Evolutionary conservation across 2,113 vertebrate species (phyloP), one percentile per base, ranked within the genome.

Genomic region (Shinisaurus crocodilurus): DNA sequence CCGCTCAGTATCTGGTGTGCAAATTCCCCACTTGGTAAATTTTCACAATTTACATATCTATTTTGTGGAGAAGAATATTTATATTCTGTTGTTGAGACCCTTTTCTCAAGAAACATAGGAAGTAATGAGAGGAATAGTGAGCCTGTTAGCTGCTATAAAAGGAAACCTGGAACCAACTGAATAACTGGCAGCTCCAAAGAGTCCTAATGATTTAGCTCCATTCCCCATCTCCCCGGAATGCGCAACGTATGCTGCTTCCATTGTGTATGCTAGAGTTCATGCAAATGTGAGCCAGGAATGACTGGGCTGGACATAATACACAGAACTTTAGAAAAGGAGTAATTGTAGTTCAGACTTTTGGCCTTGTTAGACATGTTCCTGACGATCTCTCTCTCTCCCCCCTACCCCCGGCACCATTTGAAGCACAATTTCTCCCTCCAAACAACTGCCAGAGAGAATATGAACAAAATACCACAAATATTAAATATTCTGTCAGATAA

Each of bases 261-360:
- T 87, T 83, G 91, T 89, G 70, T 77, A 37, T 3, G 5, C 79
- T 25, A 29, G 85, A 87, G 91, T 92, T 90, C 91, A 87, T 40
- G 72, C 48, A 87, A 90, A 90, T 92, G 91, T 84, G 88, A 92
- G 91, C 91, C 91, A 92, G 88, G 48, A 84, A 45, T 25, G 80
- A 81, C 37, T 63, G 79, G 85, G 79, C 79, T 79, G 79, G 72
- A 57, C 32, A 86, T 48, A 90, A 92, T 87, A 60, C 48, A 43
- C 65, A 83, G 88, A 76, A 79, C 70, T 87, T 83, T 79, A 79
- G 80, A 87, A 85, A 86, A 83, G 20, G 79, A 87, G 40, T 32
- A 18, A 89, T 87, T 76, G 34, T 2, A 25, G 70, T 48, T 87
- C 63, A 74, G 86, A 72, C 86, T 63, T 72, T 9, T 90, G 72